Base-by-base conservation (phyloP, 2,888 invertebrate species). In the Artemia sinica region DNA sequence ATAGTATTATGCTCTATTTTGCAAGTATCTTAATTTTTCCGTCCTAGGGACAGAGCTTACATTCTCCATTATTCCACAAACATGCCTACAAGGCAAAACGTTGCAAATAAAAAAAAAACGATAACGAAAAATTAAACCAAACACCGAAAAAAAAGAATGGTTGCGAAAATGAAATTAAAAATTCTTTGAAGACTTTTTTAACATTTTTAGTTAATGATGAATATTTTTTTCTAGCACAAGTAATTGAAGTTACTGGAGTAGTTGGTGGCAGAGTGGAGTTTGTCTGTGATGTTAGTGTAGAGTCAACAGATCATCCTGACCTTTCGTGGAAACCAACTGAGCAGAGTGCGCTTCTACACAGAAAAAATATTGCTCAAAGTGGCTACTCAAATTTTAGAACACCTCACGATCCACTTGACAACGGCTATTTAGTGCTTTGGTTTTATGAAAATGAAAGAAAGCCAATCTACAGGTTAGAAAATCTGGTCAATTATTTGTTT, bases 391-490 rank as follows among this genome's bases (percentile, higher is more conserved):
- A 58, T 8, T 58, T 58, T 58, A n/a, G 18, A 18, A 14, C 58
- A 9, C 14, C 8, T n/a, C 28, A 28, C 28, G 58, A 58, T 10
- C 58, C 58, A 18, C 18, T 58, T 58, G 58, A n/a, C 18, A 18
- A 18, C n/a, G 58, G 58, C 14, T 58, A 58, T 58, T 18, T 58
- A 14, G 58, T 58, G 0, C 58, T 58, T 7, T 58, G 58, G 58
- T 58, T 58, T 18, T 58, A 58, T 58, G 58, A 58, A 58, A 58
- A 58, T 58, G 58, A 58, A 18, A 58, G 58, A 58, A 58, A 58
- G 18, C 58, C 58, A 8, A 58, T 58, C 18, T 58, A 58, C 58
- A 58, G 58, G 58, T 58, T 28, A 28, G 28, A 28, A 28, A 28
- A 28, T 28, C 28, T 28, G 1, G 28, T 28, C 28, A 28, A 28